phyloP scores from a whole-genome alignment of 2,797 vertebrate species.

The Emydoidea blandingii region DNA sequence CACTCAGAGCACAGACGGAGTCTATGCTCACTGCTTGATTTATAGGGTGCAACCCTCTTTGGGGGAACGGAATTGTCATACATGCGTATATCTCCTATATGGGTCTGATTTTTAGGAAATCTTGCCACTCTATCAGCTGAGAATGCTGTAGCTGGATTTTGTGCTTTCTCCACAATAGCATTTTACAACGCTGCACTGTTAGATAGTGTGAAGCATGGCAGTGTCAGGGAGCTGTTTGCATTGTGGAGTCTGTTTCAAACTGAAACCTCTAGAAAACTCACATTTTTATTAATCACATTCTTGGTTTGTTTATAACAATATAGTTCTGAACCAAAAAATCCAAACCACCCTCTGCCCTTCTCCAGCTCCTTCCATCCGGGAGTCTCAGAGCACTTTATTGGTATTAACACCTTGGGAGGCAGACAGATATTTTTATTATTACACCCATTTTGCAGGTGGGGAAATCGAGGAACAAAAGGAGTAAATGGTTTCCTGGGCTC shows the following conservation, averaged over 20 bases:
- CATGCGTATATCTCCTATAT: constrained; percentile 83
- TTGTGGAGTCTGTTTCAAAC: background rate
- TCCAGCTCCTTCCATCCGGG: background rate
- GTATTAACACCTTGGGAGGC: background rate
- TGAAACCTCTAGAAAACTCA: background rate
- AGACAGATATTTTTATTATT: background rate
- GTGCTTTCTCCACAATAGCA: constrained; percentile 53
- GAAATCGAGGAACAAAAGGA: background rate
- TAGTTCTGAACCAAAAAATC: background rate
- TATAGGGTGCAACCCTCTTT: constrained; percentile 81
- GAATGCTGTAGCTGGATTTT: constrained; percentile 73
- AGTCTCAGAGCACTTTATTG: background rate
- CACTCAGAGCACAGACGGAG: constrained; percentile 69
- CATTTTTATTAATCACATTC: background rate
- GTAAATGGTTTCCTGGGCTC: background rate
- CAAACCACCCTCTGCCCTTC: background rate
- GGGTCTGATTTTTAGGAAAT: constrained; percentile 77
- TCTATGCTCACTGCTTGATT: constrained; percentile 79
- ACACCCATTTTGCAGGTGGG: background rate
- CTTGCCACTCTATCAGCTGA: constrained; percentile 73
- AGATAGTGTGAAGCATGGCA: constrained; percentile 52
- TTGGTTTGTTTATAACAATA: background rate
- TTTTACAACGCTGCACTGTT: constrained; percentile 42
- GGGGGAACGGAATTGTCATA: constrained; percentile 78
- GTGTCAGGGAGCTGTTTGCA: background rate